These are phyloP conservation scores for Galago senegalensis DNA, from an alignment of 2,797 vertebrate genomes.

Conservation along the genomic window DNA sequence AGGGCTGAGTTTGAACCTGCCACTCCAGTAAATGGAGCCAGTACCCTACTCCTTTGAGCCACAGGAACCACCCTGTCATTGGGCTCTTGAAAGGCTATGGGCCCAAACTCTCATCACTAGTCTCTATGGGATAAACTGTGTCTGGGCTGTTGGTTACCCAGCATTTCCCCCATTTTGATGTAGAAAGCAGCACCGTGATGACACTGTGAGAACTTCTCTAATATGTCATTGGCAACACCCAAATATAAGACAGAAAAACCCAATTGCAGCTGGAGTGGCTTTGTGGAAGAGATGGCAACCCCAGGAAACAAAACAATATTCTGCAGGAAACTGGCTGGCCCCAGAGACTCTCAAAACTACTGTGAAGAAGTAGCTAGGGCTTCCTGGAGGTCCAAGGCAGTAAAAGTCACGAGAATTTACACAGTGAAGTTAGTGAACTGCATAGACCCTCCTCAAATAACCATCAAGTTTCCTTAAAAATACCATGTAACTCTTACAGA, in stretches of 20 bases:
- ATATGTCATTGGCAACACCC: not conserved
- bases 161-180: not conserved
- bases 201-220: not conserved
- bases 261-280: not conserved
- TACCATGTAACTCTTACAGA: not conserved
- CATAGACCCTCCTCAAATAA: not conserved
- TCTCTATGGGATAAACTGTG: not conserved
- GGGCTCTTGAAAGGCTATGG: not conserved
- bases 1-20: too few relatives aligned
- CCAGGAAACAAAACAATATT: not conserved
- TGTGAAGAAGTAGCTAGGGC: not conserved
- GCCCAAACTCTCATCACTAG: not conserved
- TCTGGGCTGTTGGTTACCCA: too few relatives aligned
- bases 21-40: too few relatives aligned
- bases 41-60: too few relatives aligned
- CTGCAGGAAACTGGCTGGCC: accelerated
- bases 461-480: not conserved
- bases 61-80: too few relatives aligned
- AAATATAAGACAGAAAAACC: not conserved
- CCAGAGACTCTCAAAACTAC: not conserved
- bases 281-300: not conserved
- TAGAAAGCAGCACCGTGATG: not conserved
- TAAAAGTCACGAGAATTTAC: not conserved
- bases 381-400: not conserved
- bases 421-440: not conserved